Evolutionary conservation across 2,797 vertebrate species (phyloP), one percentile per base, ranked within the genome.

Genomic region (Odontamblyopus lacepedii): DNA sequence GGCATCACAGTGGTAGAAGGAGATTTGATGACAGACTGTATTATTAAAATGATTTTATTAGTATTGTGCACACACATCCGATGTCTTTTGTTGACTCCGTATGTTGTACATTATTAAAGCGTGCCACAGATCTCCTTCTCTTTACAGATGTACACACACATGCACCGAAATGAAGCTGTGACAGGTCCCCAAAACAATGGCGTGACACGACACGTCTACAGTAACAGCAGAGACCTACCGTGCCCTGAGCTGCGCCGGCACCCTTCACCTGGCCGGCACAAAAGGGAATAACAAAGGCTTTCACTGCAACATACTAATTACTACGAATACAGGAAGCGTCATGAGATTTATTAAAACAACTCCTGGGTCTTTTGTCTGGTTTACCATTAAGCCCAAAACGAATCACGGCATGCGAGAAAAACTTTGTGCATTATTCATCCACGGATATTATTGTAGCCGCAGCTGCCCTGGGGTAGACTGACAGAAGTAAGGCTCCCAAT

Each of bases 231-330:
- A 65, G 41, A 92, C 92, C 41, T 91, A 91, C 91, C 90, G 85
- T 62, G 74, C 83, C 85, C 84, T 84, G 84, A 77, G 83, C 73
- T 55, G 87, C 77, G 26, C 83, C 63, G 71, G 76, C 69, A 0
- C 71, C 78, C 63, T 78, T 86, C 81, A 86, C 86, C 92, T 92
- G 89, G 88, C 83, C 88, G 80, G 86, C 83, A 85, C 64, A 87
- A 67, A 80, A 55, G 83, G 80, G 74, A 83, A 88, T 68, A 78
- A n/a, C 63, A 81, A 62, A 83, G 23, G 41, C 9, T 41, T 41
- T 12, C 23, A 55, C 51, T 53, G n/a, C 51, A 53, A 55, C n/a
- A 4, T 4, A 56, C 19, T 26, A 56, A 3, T 57, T 55, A 78
- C 30, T 63, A 41, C 35, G 69, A 79, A 2, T 55, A 55, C 51